Conservation (phyloP, 2,888 invertebrate genomes). For the Folsomia candida region DNA sequence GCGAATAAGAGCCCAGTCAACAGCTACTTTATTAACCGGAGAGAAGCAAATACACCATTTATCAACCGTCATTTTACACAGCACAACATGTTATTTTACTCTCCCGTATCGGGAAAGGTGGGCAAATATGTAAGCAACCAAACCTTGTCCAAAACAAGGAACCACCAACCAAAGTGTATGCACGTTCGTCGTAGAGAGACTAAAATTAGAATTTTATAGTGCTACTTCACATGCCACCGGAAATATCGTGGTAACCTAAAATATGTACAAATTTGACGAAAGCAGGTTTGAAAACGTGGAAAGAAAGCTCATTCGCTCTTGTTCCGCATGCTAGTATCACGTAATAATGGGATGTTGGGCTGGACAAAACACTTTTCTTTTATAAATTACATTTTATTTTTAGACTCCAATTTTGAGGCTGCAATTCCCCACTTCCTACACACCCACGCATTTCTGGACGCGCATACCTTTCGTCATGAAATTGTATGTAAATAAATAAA, state of each 20-base stretch:
- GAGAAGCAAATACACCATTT: not conserved
- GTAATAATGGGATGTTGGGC: not conserved
- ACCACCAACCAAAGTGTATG: not conserved
- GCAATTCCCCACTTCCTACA: not conserved
- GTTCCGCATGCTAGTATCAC: not conserved
- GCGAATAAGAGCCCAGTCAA: not conserved
- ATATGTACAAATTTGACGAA: not conserved
- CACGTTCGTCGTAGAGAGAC: too few relatives aligned
- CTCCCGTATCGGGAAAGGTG: too few relatives aligned
- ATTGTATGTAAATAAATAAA: not conserved
- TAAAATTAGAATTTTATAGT: constrained; percentile 43
- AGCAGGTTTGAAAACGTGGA: not conserved
- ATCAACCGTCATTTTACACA: not conserved
- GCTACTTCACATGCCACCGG: constrained; percentile 41
- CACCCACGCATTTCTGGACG: not conserved
- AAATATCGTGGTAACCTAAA: constrained; percentile 31
- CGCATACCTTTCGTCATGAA: not conserved
- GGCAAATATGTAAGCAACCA: too few relatives aligned
- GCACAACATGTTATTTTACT: too few relatives aligned
- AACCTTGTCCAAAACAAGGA: too few relatives aligned
- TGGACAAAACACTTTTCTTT: not conserved
- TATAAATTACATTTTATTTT: not conserved
- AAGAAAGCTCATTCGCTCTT: not conserved
- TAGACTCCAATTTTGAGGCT: not conserved
- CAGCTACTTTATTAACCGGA: not conserved